phyloP scores from a whole-genome alignment of 2,113 vertebrate species.

The Myotis lucifugus region DNA sequence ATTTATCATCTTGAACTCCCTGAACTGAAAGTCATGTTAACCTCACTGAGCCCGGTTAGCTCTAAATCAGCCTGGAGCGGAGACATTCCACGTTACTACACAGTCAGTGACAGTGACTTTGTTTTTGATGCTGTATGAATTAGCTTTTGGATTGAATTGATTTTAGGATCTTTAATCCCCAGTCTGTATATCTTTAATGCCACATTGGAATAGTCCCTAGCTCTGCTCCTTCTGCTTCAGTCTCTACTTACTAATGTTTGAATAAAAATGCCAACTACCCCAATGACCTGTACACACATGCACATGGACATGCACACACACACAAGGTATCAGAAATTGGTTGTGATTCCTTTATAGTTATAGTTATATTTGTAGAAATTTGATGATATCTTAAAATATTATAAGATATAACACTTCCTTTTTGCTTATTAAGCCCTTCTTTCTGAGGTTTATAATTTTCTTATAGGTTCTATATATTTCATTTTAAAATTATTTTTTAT shows the following conservation, averaged over 20 bases:
- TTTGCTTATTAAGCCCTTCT: neutral
- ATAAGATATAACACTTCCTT: neutral
- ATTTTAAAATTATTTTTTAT: slow-evolving; percentile 15
- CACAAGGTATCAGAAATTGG: neutral
- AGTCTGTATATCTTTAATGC: neutral
- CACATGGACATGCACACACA: fast-evolving
- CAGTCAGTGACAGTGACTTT: neutral
- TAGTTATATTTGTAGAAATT: neutral
- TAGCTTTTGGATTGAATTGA: neutral
- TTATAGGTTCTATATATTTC: neutral
- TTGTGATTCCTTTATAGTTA: neutral
- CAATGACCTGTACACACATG: fast-evolving
- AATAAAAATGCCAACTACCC: neutral
- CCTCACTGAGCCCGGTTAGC: neutral
- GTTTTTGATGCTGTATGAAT: neutral
- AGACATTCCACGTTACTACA: neutral
- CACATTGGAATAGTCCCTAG: neutral
- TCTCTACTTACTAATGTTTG: neutral
- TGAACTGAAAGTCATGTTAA: neutral
- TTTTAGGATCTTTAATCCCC: neutral
- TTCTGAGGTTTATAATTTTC: slow-evolving; percentile 1
- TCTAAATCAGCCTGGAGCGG: neutral
- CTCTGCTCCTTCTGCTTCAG: neutral
- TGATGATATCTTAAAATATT: neutral
- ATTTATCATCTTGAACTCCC: neutral